Conservation (phyloP, 2,888 invertebrate genomes). For the Limnephilus marmoratus region DNA sequence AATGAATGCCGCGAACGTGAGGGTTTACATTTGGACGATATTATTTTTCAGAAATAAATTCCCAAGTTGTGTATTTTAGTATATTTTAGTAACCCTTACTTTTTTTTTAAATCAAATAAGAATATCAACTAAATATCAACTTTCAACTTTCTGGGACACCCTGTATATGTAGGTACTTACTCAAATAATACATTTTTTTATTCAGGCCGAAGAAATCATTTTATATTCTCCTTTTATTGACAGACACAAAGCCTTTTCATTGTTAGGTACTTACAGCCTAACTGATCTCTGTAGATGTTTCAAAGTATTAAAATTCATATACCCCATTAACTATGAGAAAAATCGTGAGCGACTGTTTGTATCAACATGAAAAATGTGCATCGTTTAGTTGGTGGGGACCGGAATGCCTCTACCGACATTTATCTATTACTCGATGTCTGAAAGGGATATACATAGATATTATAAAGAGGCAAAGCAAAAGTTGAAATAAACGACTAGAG, state of each 20-base stretch:
- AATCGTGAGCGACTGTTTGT: constrained; percentile 41
- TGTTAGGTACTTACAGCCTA: background rate
- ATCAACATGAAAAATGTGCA: constrained; percentile 24
- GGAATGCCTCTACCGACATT: constrained; percentile 20
- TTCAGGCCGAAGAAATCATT: background rate
- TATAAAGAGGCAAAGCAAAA: background rate
- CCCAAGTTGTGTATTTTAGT: too few relatives aligned
- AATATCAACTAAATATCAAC: too few relatives aligned
- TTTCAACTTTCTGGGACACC: too few relatives aligned
- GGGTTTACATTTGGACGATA: too few relatives aligned
- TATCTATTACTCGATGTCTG: constrained; percentile 15
- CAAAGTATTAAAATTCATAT: background rate
- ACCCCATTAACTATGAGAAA: constrained; percentile 36
- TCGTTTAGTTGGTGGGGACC: background rate
- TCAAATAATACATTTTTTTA: background rate
- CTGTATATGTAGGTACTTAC: too few relatives aligned
- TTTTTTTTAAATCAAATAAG: too few relatives aligned
- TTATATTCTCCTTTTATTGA: background rate
- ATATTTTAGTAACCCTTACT: too few relatives aligned
- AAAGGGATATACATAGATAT: background rate
- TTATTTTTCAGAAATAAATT: too few relatives aligned
- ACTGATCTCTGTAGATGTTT: background rate
- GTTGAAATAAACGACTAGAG: background rate
- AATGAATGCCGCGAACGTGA: too few relatives aligned
- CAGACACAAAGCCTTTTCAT: background rate